Percentiles rank a stretch among this genome's conserved stretches.
Conservation (phyloP, 2,797 vertebrate genomes). For the Tokudaia muenninki region DNA sequence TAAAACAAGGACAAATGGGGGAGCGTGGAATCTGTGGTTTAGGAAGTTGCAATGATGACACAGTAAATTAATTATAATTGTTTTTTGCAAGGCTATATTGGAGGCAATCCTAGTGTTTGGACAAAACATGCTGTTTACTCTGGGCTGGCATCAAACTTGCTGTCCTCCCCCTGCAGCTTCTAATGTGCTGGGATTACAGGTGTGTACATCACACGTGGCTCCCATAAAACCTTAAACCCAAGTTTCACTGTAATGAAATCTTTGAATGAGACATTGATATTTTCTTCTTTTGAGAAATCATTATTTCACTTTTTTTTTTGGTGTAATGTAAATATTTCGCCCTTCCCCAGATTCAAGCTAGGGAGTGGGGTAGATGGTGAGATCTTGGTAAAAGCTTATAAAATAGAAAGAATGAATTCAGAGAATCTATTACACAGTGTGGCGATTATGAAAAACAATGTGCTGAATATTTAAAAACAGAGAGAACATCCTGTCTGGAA, state of each 20-base stretch:
- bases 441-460: not conserved
- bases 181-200: not conserved
- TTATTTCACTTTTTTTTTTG: not conserved
- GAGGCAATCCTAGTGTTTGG: not conserved
- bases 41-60: conserved; percentile 9
- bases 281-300: not conserved
- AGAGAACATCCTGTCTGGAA: not conserved
- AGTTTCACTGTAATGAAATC: not conserved
- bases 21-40: not conserved
- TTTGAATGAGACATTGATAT: conserved; percentile 9
- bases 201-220: not conserved
- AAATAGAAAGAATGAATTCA: not conserved
- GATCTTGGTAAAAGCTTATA: not conserved
- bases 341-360: not conserved
- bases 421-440: not conserved
- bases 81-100: conserved; percentile 45
- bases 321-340: not conserved
- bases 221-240: conserved; percentile 27
- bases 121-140: not conserved
- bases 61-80: not conserved
- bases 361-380: not conserved
- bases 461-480: too few relatives aligned
- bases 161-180: not conserved
- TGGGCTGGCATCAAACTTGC: not conserved
- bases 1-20: not conserved